Base-by-base conservation (phyloP, 2,113 vertebrate genomes). In the Tautogolabrus adspersus region DNA sequence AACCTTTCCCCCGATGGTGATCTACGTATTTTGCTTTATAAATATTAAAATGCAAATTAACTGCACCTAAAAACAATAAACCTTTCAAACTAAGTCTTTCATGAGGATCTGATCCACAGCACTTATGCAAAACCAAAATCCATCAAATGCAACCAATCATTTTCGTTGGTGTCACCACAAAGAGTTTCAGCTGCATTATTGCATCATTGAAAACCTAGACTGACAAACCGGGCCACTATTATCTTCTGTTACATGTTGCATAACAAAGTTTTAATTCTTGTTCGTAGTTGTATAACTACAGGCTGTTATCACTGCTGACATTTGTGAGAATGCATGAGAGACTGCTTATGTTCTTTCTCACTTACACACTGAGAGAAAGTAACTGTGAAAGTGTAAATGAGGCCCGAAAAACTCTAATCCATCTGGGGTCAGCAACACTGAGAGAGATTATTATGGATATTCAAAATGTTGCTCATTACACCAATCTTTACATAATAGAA, bases 261-360 rank as follows among this genome's bases (percentile, higher is more conserved):
- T 49, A 10, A 21, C 12, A 63, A 8, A 34, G 12, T 26, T 80
- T 69, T 5, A 18, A 64, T 54, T 60, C 30, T 1, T 19, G 26
- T 12, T 34, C 30, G 44, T 52, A 52, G 46, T 37, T 64, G 23
- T 30, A 16, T 37, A 59, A 68, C 13, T 21, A 46, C 18, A 37
- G 11, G 23, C 10, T 26, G 72, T 10, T 58, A 51, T 52, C 68
- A 60, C 61, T 34, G 44, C 34, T 37, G 55, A 22, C 30, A 63
- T 37, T 79, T 65, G 63, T 78, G 70, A 65, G 75, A 75, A 70
- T 61, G 49, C 6, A 30, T n/a, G 46, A 60, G n/a, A 63, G 65
- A 52, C 58, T 37, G 68, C 40, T 57, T 58, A 74, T 74, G 77
- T 72, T 66, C 72, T 83, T 79, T 80, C 63, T 73, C 69, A 55